phyloP scores from a whole-genome alignment of 2,888 invertebrate species.

The Ophion ventricosus region DNA sequence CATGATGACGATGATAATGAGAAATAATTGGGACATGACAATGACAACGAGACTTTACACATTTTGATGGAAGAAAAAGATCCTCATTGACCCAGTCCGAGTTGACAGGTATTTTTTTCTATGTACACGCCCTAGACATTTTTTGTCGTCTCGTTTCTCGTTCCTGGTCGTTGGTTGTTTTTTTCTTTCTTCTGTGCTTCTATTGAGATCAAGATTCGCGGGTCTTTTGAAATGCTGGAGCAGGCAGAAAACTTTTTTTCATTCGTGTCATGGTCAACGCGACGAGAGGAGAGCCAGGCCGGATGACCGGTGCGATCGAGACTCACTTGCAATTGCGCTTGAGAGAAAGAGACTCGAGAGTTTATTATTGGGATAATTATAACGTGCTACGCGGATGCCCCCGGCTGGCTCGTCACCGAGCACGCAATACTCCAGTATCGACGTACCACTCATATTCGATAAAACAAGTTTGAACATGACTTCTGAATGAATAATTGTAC shows the following conservation, averaged over 20 bases:
- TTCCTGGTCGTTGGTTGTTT: constrained; percentile 48
- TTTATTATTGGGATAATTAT: constrained; percentile 42
- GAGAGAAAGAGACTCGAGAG: constrained; percentile 56
- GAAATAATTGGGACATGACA: not conserved
- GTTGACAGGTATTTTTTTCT: constrained; percentile 17
- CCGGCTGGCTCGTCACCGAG: constrained; percentile 1
- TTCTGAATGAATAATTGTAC: not conserved
- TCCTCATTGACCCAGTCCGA: constrained; percentile 50
- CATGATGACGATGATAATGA: too few species aligned
- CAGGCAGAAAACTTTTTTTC: constrained; percentile 34
- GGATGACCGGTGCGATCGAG: constrained; percentile 56
- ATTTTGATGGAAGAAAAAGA: not conserved
- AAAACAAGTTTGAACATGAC: not conserved
- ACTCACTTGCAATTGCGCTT: constrained; percentile 51
- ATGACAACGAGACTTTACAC: not conserved
- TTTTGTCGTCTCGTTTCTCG: constrained; percentile 43
- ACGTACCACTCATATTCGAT: not conserved
- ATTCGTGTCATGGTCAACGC: constrained; percentile 63
- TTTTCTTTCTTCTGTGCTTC: not conserved
- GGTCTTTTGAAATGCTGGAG: constrained; percentile 13
- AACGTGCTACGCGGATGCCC: constrained; percentile 33
- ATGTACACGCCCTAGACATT: not conserved
- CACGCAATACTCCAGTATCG: not conserved
- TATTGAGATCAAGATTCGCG: constrained; percentile 49
- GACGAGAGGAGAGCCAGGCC: constrained; percentile 26